Evolutionary conservation across 2,113 vertebrate genomes (phyloP), one percentile per base, ranked within the genome.

Genomic region (Seriola quinqueradiata): DNA sequence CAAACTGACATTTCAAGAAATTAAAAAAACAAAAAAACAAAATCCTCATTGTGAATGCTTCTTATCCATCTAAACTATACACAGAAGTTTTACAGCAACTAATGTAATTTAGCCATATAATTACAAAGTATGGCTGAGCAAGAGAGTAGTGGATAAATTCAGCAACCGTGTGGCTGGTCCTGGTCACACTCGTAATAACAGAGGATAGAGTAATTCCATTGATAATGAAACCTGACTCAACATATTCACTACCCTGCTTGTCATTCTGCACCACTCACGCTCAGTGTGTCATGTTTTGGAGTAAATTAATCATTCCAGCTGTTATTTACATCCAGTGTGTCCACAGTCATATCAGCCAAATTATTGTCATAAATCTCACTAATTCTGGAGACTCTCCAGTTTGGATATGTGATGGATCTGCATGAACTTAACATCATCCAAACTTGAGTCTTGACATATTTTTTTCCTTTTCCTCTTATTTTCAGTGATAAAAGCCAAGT

Each of bases 191-290:
- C 63, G 50, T 89, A 90, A 90, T 85, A 87, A 73, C 67, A 44
- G 72, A 82, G 44, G 10, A 71, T 76, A 91, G 93, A 94, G 90
- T 92, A 91, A 93, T 92, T 92, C 80, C 59, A 61, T 69, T 83
- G 87, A 90, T 92, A 94, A 92, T 93, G 77, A 90, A 93, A 92
- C 85, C 77, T 93, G 93, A 95, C 93, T 91, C 57, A 14, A 89
- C 79, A 77, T 73, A 91, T 87, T 89, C 85, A 70, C 59, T 69
- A 0, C 16, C 66, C 77, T 76, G 42, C 60, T 93, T 87, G 65
- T 67, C 71, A 94, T 94, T 91, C 92, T 55, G 71, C 32, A 69
- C 67, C 78, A 50, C 79, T 81, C 48, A 28, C 11, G 32, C 80
- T 70, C 81, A 54, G 21, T 40, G 36, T 87, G 85, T 91, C 89